Conservation (phyloP, 2,888 invertebrate genomes). For the Cephus rjabovi region DNA sequence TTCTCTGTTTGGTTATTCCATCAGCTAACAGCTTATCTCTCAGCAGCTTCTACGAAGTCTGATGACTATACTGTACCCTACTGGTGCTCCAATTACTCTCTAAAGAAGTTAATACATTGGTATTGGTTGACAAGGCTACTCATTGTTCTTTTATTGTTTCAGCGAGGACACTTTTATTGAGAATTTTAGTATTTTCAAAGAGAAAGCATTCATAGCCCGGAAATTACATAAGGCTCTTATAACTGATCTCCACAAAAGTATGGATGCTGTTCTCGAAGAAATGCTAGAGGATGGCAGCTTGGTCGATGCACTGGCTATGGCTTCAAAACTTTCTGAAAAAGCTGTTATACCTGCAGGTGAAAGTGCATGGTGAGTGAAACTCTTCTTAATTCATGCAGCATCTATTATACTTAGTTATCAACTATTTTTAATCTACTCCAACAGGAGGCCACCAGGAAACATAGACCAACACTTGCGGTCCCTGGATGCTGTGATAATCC, state of each 20-base stretch:
- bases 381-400: background rate
- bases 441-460: conserved; percentile 58
- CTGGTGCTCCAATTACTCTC: too few species aligned
- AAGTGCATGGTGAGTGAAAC: conserved; percentile 45
- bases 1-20: too few species aligned
- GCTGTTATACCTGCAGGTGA: conserved; percentile 26
- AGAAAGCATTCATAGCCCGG: conserved; percentile 27
- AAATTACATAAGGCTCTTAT: conserved; percentile 46
- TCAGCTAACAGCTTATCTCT: too few species aligned
- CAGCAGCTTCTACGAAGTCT: too few species aligned
- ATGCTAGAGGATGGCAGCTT: conserved; percentile 45
- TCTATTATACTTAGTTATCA: background rate
- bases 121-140: background rate
- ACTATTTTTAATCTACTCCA: conserved; percentile 6
- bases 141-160: conserved; percentile 27
- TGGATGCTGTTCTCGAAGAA: conserved; percentile 42
- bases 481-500: conserved; percentile 44
- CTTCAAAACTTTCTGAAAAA: conserved; percentile 39
- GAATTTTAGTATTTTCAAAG: conserved; percentile 42
- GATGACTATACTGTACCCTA: too few species aligned
- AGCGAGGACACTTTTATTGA: conserved; percentile 49
- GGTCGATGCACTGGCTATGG: conserved; percentile 36
- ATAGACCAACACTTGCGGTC: conserved; percentile 49
- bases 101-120: too few species aligned
- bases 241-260: conserved; percentile 38